Evolutionary conservation across 2,888 invertebrate genomes (phyloP), one percentile per base, ranked within the genome.

Genomic region (Lasius fuliginosus): DNA sequence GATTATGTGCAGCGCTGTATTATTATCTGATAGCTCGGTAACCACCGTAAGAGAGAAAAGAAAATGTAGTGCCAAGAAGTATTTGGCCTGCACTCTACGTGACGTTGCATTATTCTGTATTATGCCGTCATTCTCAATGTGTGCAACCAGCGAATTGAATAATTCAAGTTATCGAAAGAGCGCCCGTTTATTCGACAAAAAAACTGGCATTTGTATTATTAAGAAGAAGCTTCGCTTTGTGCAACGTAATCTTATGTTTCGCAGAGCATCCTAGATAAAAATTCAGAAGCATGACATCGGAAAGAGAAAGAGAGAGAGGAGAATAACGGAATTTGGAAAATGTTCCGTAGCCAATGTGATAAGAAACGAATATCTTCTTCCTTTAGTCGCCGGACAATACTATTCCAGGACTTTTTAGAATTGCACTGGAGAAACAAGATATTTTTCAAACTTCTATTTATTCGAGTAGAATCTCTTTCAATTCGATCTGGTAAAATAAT

Each of bases 231-330:
- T 76, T 33, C 84, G 84, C 67, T 56, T 56, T 18, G 15, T 62
- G 71, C 79, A 83, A 88, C 73, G 83, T 76, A 86, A 90, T 89
- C 84, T 85, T 82, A 69, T 71, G 82, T 67, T 84, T 83, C 81
- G 56, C 65, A 77, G 82, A 85, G 33, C 60, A 86, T 79, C 30
- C 62, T 15, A 49, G 36, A 67, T 65, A 68, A 85, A 68, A 83
- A 82, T 36, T 67, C 67, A 85, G 36, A 71, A 67, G 56, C 67
- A 65, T 75, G 69, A 79, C 9, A 60, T 64, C 58, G 74, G 15
- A 40, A 82, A 85, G 12, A 46, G 46, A 46, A 12, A 49, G 46
- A 46, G 42, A 42, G 42, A 88, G 85, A 86, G 86, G 86, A 9
- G 6, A 86, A 82, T 67, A 42, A 62, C 62, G 27, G 67, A 53